These are phyloP conservation scores for Urechis unicinctus DNA, from an alignment of 2,888 invertebrate species.

Conservation along the genomic window DNA sequence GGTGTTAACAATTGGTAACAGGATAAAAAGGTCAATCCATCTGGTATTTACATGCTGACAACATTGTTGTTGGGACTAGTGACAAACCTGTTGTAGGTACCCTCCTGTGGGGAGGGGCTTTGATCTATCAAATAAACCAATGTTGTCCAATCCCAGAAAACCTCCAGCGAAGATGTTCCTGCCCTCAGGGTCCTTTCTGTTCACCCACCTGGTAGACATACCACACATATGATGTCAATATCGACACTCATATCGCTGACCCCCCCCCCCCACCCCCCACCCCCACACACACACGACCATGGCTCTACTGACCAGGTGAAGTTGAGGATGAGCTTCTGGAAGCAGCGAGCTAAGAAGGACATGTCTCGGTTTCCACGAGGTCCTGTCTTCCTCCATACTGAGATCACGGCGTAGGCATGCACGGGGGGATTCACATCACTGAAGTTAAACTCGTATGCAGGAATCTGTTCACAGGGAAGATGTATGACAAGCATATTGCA, in stretches of 20 bases:
- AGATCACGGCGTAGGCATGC: constrained; percentile 46
- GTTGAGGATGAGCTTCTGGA: constrained; percentile 46
- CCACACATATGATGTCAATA: too few relatives aligned
- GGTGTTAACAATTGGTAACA: too few relatives aligned
- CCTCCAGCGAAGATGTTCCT: constrained; percentile 46
- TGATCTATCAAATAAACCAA: constrained; percentile 44
- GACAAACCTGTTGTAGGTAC: constrained; percentile 19
- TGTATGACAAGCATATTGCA: too few relatives aligned
- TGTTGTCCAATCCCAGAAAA: constrained; percentile 47
- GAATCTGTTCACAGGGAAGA: too few relatives aligned
- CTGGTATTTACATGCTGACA: too few relatives aligned
- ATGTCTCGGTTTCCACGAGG: constrained; percentile 38
- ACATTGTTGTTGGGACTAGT: too few relatives aligned
- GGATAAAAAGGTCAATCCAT: too few relatives aligned
- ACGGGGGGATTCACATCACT: constrained; percentile 51
- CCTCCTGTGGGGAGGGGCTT: constrained; percentile 22
- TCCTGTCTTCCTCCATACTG: too few relatives aligned
- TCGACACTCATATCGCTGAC: too few relatives aligned
- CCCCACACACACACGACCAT: constrained; percentile 42
- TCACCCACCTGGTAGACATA: too few relatives aligned
- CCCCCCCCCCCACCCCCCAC: too few relatives aligned
- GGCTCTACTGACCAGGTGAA: constrained; percentile 51
- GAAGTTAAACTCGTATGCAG: constrained; percentile 50
- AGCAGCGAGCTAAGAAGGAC: constrained; percentile 42
- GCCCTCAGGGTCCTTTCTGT: too few relatives aligned